A percentile compares a stretch with the other conserved stretches of the same genome.
phyloP scores from a whole-genome alignment of 2,113 vertebrate genomes.

The Cinclus mexicanus region DNA sequence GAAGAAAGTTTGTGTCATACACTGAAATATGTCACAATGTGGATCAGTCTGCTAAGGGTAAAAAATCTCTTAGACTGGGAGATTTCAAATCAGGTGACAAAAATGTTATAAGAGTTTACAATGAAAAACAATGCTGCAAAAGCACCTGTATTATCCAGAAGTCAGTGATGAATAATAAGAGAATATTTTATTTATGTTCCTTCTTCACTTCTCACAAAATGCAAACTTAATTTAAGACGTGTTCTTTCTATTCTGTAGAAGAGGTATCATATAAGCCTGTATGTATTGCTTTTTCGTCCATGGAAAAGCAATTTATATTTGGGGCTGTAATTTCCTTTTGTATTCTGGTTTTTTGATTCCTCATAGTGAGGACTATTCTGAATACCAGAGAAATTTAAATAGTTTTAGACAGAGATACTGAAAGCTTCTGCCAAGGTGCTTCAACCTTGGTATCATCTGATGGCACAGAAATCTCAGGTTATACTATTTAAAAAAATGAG shows the following conservation, averaged over 20 bases:
- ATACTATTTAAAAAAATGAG: background rate
- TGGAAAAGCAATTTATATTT: background rate
- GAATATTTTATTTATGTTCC: background rate
- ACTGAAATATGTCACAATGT: background rate
- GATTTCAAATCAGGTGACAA: background rate
- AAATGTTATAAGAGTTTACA: background rate
- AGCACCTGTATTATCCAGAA: background rate
- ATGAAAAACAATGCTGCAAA: background rate
- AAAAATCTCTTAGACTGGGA: background rate
- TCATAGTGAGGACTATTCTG: background rate
- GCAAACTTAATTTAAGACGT: background rate
- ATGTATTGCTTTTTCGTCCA: background rate
- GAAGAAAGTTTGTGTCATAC: background rate
- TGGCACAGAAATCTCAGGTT: background rate
- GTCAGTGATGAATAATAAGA: background rate
- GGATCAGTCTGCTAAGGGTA: background rate
- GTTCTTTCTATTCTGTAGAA: background rate
- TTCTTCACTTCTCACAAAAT: background rate
- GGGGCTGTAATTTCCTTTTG: background rate
- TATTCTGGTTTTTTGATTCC: background rate
- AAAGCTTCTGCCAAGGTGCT: background rate
- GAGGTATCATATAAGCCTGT: background rate
- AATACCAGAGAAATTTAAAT: background rate
- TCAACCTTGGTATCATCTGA: background rate
- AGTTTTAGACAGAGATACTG: background rate